Evolutionary conservation across 23 tunicate species (phyloP), one percentile per base, ranked within the genome.

Genomic region (Styela clava): DNA sequence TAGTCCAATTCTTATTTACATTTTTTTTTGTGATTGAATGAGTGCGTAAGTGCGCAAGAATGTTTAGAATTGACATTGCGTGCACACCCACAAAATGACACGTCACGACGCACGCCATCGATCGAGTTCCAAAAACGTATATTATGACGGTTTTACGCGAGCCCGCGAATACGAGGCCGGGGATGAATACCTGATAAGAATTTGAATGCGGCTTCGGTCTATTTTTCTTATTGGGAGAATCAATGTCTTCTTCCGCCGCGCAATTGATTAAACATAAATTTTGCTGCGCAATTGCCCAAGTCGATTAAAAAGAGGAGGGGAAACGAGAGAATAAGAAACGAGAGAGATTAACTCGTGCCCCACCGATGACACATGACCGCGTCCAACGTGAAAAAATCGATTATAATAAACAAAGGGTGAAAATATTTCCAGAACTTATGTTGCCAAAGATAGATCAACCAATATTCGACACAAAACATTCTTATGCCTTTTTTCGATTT

Each of bases 271-370:
- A 76, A 76, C 81, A 37, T 36, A 33, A 76, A 37, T 76, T 76
- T 76, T 33, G 69, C 64, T 76, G 81, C 81, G 81, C 81, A 76
- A 7, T 44, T 7, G 33, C 24, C 5, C 64, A 52, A 36, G 9
- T 44, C 65, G 64, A 22, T 26, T 44, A 19, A 21, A 76, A 36
- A 76, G 81, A n/a, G 81, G 64, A 73, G 81, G 81, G 64, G 65
- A 76, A 76, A 76, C 64, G 64, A 76, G 81, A 76, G 81, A 76
- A 52, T 26, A 72, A 76, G 44, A 76, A 76, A 76, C 81, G 81
- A 76, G 81, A 76, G 81, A 76, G 44, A 52, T 76, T 76, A 76
- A 76, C 81, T 76, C 81, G 37, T 76, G 64, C 81, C 65, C 65
- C 81, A 76, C 81, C 64, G 64, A 52, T 52, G 65, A 44, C 31